Evolutionary conservation across 2,113 vertebrate genomes (phyloP).

Genomic region (Sakesphorus luctuosus): DNA sequence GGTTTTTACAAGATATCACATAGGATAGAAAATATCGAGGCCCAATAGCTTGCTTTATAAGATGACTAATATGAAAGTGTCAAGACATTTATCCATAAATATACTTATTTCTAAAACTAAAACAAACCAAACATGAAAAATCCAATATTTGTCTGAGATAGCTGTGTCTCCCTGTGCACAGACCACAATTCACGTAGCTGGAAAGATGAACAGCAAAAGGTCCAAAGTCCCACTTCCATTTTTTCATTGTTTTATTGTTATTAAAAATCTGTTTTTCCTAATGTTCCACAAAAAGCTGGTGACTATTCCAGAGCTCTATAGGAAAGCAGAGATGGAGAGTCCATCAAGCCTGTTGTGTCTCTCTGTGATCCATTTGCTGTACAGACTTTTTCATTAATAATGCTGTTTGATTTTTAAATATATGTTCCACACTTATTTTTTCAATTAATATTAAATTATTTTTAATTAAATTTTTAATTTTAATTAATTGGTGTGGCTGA

Average conservation of each 20-base stretch:
- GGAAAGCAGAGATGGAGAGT: neutral
- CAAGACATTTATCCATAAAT: neutral
- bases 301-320: neutral
- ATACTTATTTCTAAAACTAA: neutral
- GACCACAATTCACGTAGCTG: neutral
- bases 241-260: neutral
- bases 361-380: neutral
- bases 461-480: neutral
- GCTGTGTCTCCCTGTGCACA: rapidly evolving
- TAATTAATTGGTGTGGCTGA: neutral
- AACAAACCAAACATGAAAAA: neutral
- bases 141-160: rapidly evolving
- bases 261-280: neutral
- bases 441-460: neutral
- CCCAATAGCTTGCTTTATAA: neutral
- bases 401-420: neutral
- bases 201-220: neutral
- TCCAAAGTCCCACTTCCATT: neutral
- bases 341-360: neutral
- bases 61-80: neutral
- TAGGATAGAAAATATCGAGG: neutral
- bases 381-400: neutral
- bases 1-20: rapidly evolving
- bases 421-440: neutral
- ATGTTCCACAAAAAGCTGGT: neutral